A percentile compares a stretch with the other conserved stretches of the same genome.
These are phyloP conservation scores for Scomber colias DNA, from an alignment of 2,113 vertebrate species.

Conservation along the genomic window DNA sequence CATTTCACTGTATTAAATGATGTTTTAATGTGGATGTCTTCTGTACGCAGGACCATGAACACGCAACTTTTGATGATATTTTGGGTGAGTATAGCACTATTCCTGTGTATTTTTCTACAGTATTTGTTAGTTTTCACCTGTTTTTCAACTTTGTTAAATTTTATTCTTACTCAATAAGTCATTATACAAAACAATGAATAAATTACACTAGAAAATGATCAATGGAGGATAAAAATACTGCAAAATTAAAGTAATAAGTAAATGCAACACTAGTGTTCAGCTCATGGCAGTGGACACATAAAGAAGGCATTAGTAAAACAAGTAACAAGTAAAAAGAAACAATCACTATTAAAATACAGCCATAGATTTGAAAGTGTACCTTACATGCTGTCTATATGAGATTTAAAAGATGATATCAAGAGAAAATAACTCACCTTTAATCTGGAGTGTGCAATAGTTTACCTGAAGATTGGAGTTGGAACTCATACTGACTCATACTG, in stretches of 20 bases:
- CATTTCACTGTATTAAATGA: neutral
- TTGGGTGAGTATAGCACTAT: constrained; percentile 87
- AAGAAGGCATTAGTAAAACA: neutral
- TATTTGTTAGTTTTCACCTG: neutral
- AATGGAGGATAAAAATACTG: neutral
- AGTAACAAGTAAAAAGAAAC: neutral
- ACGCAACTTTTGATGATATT: constrained; percentile 98
- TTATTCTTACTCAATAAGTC: neutral
- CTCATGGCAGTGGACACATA: neutral
- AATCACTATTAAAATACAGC: neutral
- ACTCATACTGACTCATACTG: constrained; percentile 6
- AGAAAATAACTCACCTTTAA: neutral
- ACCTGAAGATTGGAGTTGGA: constrained; percentile 10
- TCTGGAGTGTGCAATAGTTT: constrained; percentile 4
- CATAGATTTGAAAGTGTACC: neutral
- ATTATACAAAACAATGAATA: neutral
- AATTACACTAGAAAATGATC: no score
- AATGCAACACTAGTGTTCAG: neutral
- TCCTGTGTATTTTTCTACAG: neutral
- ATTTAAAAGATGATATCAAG: neutral
- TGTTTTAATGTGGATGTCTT: neutral
- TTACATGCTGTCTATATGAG: neutral
- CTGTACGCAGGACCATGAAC: constrained; percentile 94
- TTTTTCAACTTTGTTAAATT: neutral
- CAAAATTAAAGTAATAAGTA: neutral